These are phyloP conservation scores for Mamestra configurata DNA, from an alignment of 1,140 invertebrate species.

Conservation along the genomic window DNA sequence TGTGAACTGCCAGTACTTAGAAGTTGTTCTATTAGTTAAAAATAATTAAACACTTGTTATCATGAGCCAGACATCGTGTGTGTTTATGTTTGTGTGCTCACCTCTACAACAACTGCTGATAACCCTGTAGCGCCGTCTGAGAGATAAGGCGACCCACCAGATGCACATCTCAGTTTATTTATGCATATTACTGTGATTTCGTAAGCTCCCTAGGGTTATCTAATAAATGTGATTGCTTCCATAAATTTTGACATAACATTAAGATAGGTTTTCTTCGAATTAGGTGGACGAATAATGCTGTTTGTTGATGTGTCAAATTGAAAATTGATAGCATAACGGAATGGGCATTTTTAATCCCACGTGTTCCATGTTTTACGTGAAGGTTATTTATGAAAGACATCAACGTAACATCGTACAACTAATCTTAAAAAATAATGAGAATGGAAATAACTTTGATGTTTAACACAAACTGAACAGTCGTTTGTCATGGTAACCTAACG, in stretches of 20 bases:
- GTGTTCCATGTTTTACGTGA: conserved; percentile 12
- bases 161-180: conserved; percentile 44
- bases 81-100: conserved; percentile 39
- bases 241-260: conserved; percentile 44
- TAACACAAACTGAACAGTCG: neutral
- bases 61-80: conserved; percentile 31
- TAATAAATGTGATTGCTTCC: conserved; percentile 31
- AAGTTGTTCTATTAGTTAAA: conserved; percentile 20
- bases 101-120: conserved; percentile 38
- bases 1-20: conserved; percentile 11
- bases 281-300: conserved; percentile 29
- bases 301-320: conserved; percentile 45
- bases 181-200: conserved; percentile 33
- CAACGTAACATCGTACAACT: conserved; percentile 26
- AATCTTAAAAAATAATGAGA: neutral
- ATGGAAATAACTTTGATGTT: conserved; percentile 13
- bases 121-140: conserved; percentile 34
- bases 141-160: conserved; percentile 41
- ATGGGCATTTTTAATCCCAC: conserved; percentile 36
- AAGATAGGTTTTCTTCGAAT: conserved; percentile 31
- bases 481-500: neutral
- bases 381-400: conserved; percentile 34
- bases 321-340: conserved; percentile 34
- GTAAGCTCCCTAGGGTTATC: conserved; percentile 32
- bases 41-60: conserved; percentile 38